These are phyloP conservation scores for Ormyrus pomaceus DNA, from an alignment of 2,888 invertebrate species.

Conservation along the genomic window DNA sequence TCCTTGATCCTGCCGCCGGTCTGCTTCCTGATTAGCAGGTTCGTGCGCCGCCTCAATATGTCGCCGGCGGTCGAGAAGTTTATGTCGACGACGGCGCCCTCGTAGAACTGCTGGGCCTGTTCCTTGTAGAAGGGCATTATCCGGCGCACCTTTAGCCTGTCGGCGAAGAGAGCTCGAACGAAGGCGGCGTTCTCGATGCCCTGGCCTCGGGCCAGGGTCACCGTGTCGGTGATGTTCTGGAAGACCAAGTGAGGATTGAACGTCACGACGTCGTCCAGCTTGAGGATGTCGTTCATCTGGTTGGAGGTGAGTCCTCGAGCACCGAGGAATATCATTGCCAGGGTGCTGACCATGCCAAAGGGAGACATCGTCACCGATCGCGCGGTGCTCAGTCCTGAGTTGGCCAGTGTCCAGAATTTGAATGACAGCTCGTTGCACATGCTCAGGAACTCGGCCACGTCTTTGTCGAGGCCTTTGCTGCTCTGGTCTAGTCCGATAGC, in stretches of 20 bases:
- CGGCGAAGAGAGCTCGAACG: conserved; percentile 89
- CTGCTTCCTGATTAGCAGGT: conserved; percentile 86
- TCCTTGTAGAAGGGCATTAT: conserved; percentile 92
- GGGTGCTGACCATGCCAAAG: conserved; percentile 88
- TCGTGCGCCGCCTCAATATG: conserved; percentile 87
- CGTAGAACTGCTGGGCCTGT: conserved; percentile 90
- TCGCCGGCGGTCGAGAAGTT: conserved; percentile 90
- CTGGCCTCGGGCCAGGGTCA: conserved; percentile 81
- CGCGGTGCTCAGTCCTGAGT: conserved; percentile 82
- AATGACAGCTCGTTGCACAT: conserved; percentile 92
- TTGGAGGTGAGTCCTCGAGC: conserved; percentile 91
- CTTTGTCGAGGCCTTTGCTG: conserved; percentile 83
- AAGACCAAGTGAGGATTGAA: conserved; percentile 93
- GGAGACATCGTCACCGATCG: conserved; percentile 89
- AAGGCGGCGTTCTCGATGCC: conserved; percentile 89
- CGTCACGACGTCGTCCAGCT: conserved; percentile 90
- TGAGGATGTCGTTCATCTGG: conserved; percentile 91
- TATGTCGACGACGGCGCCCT: conserved; percentile 90
- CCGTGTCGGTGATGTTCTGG: conserved; percentile 90
- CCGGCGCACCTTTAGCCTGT: conserved; percentile 85
- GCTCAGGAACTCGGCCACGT: conserved; percentile 86
- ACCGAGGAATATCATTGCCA: conserved; percentile 94
- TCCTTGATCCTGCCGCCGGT: conserved; percentile 87
- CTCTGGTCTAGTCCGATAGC: conserved; percentile 86
- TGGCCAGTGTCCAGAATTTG: conserved; percentile 86